Percentiles rank a stretch among this genome's conserved stretches.
phyloP scores from a whole-genome alignment of 2,888 invertebrate genomes.

The Lasioglossum vierecki region DNA sequence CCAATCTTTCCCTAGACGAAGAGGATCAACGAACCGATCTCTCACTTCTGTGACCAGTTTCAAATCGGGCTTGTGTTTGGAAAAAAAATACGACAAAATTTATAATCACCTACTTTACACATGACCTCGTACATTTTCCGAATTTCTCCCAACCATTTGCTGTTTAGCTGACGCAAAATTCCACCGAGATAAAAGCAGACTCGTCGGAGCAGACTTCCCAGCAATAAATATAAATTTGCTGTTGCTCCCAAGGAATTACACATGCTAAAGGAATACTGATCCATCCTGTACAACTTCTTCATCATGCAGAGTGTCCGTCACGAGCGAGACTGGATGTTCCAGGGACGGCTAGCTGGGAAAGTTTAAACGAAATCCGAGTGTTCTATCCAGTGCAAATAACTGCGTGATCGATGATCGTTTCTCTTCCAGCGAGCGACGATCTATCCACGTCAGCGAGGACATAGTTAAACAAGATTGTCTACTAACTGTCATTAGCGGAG shows the following conservation, averaged over 20 bases:
- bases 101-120: neutral
- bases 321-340: neutral
- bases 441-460: neutral
- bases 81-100: neutral
- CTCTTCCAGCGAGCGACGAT: neutral
- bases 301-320: neutral
- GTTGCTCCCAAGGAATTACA: neutral
- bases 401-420: neutral
- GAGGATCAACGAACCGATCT: neutral
- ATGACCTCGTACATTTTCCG: neutral
- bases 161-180: neutral
- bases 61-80: neutral
- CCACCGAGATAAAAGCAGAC: neutral
- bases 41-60: neutral
- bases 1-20: neutral
- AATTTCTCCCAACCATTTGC: neutral
- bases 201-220: neutral
- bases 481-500: neutral
- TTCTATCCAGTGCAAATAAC: slow-evolving; percentile 1
- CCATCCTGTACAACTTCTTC: neutral
- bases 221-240: neutral
- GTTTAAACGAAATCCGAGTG: neutral
- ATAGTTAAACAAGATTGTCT: neutral
- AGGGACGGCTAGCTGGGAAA: neutral
- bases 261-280: neutral